Conservation (phyloP, 2,797 vertebrate species). For the Propithecus perrieri region DNA sequence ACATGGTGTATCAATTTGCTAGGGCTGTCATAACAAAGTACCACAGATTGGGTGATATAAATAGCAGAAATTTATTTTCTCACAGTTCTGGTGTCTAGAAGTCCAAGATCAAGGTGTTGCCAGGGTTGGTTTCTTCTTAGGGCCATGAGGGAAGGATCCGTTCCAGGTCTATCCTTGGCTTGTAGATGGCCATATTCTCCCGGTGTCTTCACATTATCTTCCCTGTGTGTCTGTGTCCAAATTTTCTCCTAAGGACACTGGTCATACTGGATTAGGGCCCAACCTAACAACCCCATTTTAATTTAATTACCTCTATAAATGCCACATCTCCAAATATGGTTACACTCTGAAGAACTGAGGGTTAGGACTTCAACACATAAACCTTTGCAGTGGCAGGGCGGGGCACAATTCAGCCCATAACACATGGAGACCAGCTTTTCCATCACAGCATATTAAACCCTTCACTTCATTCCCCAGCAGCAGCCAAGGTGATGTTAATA, state of each 20-base stretch:
- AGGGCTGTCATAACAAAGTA: not conserved
- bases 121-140: not conserved
- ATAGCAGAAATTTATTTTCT: conserved; percentile 3
- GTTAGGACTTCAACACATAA: not conserved
- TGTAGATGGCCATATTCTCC: not conserved
- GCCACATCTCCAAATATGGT: not conserved
- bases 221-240: not conserved
- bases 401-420: not conserved
- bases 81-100: not conserved
- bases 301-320: conserved; percentile 42
- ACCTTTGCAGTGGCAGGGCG: not conserved
- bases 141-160: not conserved
- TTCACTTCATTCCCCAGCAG: not conserved
- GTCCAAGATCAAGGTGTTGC: not conserved
- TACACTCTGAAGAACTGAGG: not conserved
- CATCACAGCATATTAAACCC: not conserved
- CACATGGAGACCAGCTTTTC: not conserved
- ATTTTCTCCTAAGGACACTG: not conserved
- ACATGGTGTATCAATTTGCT: not conserved
- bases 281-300: conserved; percentile 24
- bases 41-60: not conserved
- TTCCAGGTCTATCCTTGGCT: not conserved
- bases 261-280: not conserved
- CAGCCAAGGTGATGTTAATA: not conserved
- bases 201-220: not conserved